Base-by-base conservation (phyloP, 2,113 vertebrate species). In the Sphyrna mokarran region DNA sequence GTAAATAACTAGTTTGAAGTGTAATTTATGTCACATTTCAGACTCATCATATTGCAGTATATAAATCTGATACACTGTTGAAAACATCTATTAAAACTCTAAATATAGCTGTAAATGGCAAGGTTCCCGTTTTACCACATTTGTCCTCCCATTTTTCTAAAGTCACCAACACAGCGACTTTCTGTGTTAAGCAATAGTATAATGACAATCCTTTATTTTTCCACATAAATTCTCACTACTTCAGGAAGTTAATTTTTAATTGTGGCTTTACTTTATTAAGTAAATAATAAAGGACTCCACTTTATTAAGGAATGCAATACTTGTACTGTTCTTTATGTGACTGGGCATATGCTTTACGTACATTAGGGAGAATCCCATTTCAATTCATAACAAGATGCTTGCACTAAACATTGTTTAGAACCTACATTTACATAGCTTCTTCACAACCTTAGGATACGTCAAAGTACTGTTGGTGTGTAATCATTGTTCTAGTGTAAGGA, bases 71-170 rank as follows among this genome's bases (percentile, higher is more conserved):
- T 98, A 98, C 98, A 98, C 98, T 97, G 96, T 97, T 97, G 98
- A 97, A 98, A 98, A 98, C 98, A 97, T 97, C 97, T 97, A 97
- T 97, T 93, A 96, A 96, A 96, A 97, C 97, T 97, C 99, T 99
- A 99, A 99, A 99, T 98, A 98, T 98, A 98, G 98, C 96, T 95
- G 97, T 99, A 98, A 99, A 98, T 99, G 98, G 98, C 95, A 96
- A 97, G 96, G 96, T n/a, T n/a, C n/a, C n/a, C n/a, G n/a, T n/a
- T n/a, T n/a, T n/a, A n/a, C n/a, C n/a, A n/a, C n/a, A n/a, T n/a
- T n/a, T n/a, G n/a, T n/a, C n/a, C n/a, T n/a, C n/a, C n/a, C n/a
- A n/a, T n/a, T n/a, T n/a, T n/a, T n/a, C n/a, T n/a, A n/a, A n/a
- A n/a, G n/a, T n/a, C n/a, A n/a, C n/a, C n/a, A n/a, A n/a, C n/a